Percentiles rank a stretch among this genome's conserved stretches.
These are phyloP conservation scores for Onychomys arenicola DNA, from an alignment of 2,797 vertebrate genomes.

Conservation along the genomic window DNA sequence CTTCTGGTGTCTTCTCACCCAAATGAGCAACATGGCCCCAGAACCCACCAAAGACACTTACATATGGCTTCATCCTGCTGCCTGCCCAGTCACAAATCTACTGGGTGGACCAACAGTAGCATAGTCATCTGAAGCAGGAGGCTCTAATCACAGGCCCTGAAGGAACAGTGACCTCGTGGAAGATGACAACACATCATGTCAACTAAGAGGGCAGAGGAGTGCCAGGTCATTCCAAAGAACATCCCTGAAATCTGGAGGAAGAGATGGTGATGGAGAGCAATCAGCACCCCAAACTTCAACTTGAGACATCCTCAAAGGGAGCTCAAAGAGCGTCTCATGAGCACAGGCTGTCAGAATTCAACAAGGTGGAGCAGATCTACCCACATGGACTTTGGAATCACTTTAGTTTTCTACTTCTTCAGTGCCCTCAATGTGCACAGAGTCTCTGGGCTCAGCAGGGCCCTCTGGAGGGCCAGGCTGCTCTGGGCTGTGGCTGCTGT, in stretches of 20 bases:
- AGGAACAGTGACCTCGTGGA: not conserved
- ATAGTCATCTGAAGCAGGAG: not conserved
- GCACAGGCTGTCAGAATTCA: constrained; percentile 18
- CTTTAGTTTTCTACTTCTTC: constrained; percentile 79
- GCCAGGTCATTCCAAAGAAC: not conserved
- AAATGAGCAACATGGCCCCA: not conserved
- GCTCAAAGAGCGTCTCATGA: not conserved
- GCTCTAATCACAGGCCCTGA: not conserved
- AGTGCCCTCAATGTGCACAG: constrained; percentile 26
- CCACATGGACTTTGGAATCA: constrained; percentile 69
- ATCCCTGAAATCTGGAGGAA: constrained; percentile 3
- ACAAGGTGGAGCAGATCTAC: constrained; percentile 78
- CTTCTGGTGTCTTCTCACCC: not conserved
- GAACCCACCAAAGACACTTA: not conserved
- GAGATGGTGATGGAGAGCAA: not conserved
- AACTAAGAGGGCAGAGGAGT: constrained; percentile 45
- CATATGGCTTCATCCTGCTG: not conserved
- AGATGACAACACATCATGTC: not conserved
- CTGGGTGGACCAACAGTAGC: not conserved
- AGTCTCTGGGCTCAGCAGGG: constrained; percentile 70
- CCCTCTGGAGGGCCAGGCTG: constrained; percentile 48
- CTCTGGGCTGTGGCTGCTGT: constrained; percentile 5
- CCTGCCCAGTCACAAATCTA: not conserved
- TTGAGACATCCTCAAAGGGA: not conserved
- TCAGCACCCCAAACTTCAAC: not conserved